Conservation (phyloP, 2,888 invertebrate genomes). For the Drosophila subsilvestris region DNA sequence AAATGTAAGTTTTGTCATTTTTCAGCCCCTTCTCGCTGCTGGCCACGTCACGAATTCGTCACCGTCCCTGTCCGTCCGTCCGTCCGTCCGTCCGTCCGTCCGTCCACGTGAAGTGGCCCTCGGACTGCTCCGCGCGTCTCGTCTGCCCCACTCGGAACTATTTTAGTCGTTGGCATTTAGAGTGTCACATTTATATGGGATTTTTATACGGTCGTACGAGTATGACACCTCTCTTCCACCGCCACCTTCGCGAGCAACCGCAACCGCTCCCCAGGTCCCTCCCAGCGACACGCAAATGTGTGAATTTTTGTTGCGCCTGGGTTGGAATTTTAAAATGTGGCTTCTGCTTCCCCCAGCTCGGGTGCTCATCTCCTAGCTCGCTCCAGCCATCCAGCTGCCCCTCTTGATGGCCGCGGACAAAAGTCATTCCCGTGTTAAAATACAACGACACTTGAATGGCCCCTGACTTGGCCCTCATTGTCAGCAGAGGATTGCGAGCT, state of each 20-base stretch:
- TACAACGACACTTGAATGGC: slow-evolving; percentile 65
- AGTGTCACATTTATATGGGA: slow-evolving; percentile 80
- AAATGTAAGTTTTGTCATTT: slow-evolving; percentile 70
- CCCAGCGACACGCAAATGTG: slow-evolving; percentile 52
- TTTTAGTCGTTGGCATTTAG: slow-evolving; percentile 80
- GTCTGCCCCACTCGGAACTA: slow-evolving; percentile 59
- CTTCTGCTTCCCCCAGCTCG: slow-evolving; percentile 7
- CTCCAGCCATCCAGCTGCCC: slow-evolving; percentile 3
- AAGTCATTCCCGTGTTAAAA: slow-evolving; percentile 76
- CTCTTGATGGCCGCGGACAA: slow-evolving; percentile 53
- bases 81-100: slow-evolving; percentile 15
- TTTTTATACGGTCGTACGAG: slow-evolving; percentile 66
- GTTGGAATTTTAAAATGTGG: slow-evolving; percentile 67
- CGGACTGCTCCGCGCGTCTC: neutral
- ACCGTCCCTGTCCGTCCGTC: slow-evolving; percentile 30
- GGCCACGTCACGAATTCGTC: slow-evolving; percentile 77
- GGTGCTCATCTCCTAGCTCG: slow-evolving; percentile 3
- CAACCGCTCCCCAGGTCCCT: slow-evolving; percentile 7
- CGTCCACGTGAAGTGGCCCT: slow-evolving; percentile 51
- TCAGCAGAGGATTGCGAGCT: slow-evolving; percentile 14
- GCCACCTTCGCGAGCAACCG: neutral
- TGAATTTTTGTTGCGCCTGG: slow-evolving; percentile 59
- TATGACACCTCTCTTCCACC: slow-evolving; percentile 1
- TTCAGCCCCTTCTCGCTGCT: slow-evolving; percentile 13
- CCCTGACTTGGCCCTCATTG: slow-evolving; percentile 43